These are phyloP conservation scores for Homarus gammarus DNA, from an alignment of 2,888 invertebrate species.

Conservation along the genomic window DNA sequence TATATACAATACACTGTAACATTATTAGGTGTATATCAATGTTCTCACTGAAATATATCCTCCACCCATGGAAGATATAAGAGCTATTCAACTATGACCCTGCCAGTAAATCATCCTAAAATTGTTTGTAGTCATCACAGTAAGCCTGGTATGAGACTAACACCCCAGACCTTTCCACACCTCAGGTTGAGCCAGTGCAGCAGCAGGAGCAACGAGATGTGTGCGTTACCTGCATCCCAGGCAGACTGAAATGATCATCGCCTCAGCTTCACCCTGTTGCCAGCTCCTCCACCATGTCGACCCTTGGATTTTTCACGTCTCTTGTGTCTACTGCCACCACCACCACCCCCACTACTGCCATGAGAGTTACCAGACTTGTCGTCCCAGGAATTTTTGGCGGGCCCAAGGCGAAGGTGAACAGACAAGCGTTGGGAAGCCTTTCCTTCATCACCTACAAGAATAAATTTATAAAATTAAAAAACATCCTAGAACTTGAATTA, in stretches of 20 bases:
- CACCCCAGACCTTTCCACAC: constrained; percentile 37
- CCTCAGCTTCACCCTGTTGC: constrained; percentile 54
- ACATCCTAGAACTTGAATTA: too few relatives aligned
- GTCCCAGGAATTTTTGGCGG: constrained; percentile 47
- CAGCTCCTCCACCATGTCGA: constrained; percentile 28
- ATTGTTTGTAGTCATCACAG: constrained; percentile 17
- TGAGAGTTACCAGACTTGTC: constrained; percentile 39
- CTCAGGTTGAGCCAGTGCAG: constrained; percentile 45
- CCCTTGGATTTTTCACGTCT: constrained; percentile 60
- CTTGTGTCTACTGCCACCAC: constrained; percentile 48
- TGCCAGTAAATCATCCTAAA: not conserved
- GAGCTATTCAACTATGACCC: not conserved
- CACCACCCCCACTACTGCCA: constrained; percentile 48
- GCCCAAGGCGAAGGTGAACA: constrained; percentile 63
- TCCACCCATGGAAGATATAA: not conserved
- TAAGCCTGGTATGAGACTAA: constrained; percentile 28
- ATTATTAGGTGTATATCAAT: not conserved
- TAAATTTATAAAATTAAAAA: not conserved
- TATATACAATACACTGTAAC: too few relatives aligned
- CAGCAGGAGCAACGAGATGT: constrained; percentile 50
- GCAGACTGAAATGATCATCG: constrained; percentile 55
- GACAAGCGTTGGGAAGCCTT: constrained; percentile 58
- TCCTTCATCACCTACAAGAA: constrained; percentile 39
- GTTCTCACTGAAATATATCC: not conserved
- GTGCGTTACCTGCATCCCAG: constrained; percentile 70